Conservation (phyloP, 92 coral and sea anemone species). For the Zoanthus solanderi region DNA sequence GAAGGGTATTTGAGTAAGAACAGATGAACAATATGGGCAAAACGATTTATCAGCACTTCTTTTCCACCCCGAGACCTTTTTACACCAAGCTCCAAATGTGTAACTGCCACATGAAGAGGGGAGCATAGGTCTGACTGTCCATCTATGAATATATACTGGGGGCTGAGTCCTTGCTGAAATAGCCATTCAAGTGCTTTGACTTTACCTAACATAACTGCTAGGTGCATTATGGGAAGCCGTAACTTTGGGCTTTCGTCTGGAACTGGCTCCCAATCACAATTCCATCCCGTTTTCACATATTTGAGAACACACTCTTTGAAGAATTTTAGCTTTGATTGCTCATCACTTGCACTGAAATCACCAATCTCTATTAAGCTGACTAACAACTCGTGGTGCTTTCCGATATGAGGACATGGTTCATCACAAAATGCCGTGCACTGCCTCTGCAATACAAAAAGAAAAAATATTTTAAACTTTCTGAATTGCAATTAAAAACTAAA, state of each 20-base stretch:
- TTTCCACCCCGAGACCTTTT: not conserved
- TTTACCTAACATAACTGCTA: conserved; percentile 41
- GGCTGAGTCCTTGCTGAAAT: conserved; percentile 10
- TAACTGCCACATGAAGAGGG: conserved; percentile 39
- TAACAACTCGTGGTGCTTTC: conserved; percentile 37
- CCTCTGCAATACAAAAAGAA: not conserved
- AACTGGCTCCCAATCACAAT: conserved; percentile 19
- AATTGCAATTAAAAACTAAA: too few species aligned
- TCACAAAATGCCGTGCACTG: conserved; percentile 37
- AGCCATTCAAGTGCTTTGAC: conserved; percentile 28
- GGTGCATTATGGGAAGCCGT: conserved; percentile 29
- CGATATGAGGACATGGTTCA: conserved; percentile 36
- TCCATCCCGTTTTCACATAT: conserved; percentile 16
- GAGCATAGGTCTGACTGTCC: conserved; percentile 15
- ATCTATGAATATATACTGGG: not conserved
- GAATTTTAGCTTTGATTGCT: not conserved
- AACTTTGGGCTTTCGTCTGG: conserved; percentile 35
- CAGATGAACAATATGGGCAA: conserved; percentile 18
- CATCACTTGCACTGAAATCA: not conserved
- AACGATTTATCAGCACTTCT: conserved; percentile 15
- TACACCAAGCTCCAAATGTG: conserved; percentile 1
- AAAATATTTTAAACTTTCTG: not conserved
- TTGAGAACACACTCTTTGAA: conserved; percentile 38
- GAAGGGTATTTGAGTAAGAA: conserved; percentile 10
- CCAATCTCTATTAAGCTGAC: not conserved